Base-by-base conservation (phyloP, 2,797 vertebrate species). In the Podarcis siculus region DNA sequence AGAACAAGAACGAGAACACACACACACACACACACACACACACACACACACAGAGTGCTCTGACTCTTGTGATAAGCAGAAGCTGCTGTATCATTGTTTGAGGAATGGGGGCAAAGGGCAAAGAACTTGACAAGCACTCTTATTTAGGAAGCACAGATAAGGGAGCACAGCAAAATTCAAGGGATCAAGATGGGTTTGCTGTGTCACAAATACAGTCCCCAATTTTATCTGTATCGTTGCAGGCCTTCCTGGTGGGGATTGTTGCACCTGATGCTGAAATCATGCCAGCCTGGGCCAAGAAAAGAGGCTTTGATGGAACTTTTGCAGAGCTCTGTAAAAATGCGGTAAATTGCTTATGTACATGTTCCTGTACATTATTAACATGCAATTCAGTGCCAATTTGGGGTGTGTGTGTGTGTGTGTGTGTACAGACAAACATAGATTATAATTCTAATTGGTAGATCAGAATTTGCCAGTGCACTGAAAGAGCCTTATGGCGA, bases 221-320 rank as follows among this genome's bases (percentile, higher is more conserved):
- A 39, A 23, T 81, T 79, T 67, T 85, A 55, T 66, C 61, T 90
- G 35, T 91, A 55, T 17, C 76, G 55, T 30, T 84, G 88, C 95
- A 99, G 99, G 98, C 98, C 35, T 99, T 98, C 95, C 95, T 99
- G 94, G 98, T 99, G 91, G 98, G 98, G 79, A 98, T 99, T 83
- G 98, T 99, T 73, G 98, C 99, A 89, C 99, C 98, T 0, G 99
- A 99, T 93, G 96, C 98, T 0, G 99, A 99, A 91, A 97, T 98
- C 35, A 98, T 99, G 97, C 98, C 98, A 83, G 95, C 94, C 21
- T 99, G 99, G 99, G 98, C 98, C 89, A 98, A 97, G 96, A 99
- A 99, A 94, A 98, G 95, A 95, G 98, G 98, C 17, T 98, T 99
- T 85, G 94, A 98, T 27, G 98, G 98, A 77, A 96, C 96, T 0